Base-by-base conservation (phyloP, 2,888 invertebrate species). In the Hydriomena furcata region DNA sequence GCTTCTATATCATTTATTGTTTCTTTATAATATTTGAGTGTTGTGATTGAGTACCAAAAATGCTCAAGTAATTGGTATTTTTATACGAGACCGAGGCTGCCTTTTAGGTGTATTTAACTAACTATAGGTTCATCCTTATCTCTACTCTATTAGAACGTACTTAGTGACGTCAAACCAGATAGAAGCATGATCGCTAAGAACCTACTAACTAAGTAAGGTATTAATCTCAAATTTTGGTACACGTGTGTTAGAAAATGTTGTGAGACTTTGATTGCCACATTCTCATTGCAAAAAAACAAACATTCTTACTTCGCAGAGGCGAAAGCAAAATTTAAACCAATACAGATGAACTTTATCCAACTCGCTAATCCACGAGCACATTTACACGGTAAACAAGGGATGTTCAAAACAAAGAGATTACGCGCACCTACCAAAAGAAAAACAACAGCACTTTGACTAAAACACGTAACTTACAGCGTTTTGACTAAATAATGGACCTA, bases 401-500 rank as follows among this genome's bases (percentile, higher is more conserved):
- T 32, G 35, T 25, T 13, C 28, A 31, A 31, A 48, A 36, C 50
- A 43, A 55, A 47, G 24, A 23, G 27, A 48, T 44, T 48, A 46
- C 38, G 47, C 28, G 21, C 21, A 31, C 31, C 31, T 31, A 21
- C 13, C 7, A 7, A 37, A 42, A 42, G 23, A 35, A 50, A 42
- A 43, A 40, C 30, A 17, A 40, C 52, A 63, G 66, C 71, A 76
- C 75, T 77, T 78, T 76, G 76, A 73, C 76, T 79, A 74, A 79
- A 83, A 35, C 45, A 60, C 58, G 61, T 60, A 53, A 57, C 20
- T 66, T 64, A 68, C 63, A 64, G 68, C 71, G 76, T 76, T 77
- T 78, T 76, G 78, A 75, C 78, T 79, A 76, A 79, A 84, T 88
- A 85, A 86, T 84, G 81, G 79, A 76, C 75, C 79, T 80, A 80